phyloP scores from a whole-genome alignment of 2,888 invertebrate species.

The Chymomyza fuscimana region DNA sequence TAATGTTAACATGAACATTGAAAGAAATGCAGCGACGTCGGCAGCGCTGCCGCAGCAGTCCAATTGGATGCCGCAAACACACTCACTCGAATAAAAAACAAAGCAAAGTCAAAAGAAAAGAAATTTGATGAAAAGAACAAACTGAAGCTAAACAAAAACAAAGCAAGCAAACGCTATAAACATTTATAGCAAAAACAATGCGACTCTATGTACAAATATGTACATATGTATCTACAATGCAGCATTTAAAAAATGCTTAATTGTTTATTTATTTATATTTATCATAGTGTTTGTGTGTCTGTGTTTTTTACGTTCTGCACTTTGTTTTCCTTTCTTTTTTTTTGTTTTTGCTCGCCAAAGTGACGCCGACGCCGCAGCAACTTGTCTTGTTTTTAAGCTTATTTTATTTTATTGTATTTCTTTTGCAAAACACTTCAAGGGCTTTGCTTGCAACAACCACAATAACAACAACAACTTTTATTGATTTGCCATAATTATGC shows the following conservation, averaged over 20 bases:
- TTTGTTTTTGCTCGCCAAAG: constrained; percentile 23
- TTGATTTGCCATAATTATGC: constrained; percentile 62
- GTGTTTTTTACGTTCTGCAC: constrained; percentile 5
- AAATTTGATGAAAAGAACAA: not conserved
- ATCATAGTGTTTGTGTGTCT: constrained; percentile 16
- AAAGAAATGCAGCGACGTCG: constrained; percentile 11
- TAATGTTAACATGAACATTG: not conserved
- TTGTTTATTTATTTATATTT: constrained; percentile 7
- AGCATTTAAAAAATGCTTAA: not conserved
- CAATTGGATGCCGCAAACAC: not conserved
- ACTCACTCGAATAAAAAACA: not conserved
- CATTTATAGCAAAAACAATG: not conserved
- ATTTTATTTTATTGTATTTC: constrained; percentile 13
- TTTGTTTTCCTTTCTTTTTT: constrained; percentile 46
- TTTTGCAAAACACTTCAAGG: constrained; percentile 54
- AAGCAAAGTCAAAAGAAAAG: not conserved
- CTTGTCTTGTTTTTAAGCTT: constrained; percentile 16
- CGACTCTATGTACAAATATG: not conserved
- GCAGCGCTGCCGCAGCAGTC: not conserved
- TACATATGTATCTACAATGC: not conserved
- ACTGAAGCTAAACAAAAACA: too few species aligned
- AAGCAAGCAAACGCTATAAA: too few species aligned
- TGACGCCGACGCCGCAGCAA: constrained; percentile 20
- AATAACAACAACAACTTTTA: constrained; percentile 38
- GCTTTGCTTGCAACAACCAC: constrained; percentile 40